Conservation (phyloP, 2,888 invertebrate species). For the Leucozona laternaria region DNA sequence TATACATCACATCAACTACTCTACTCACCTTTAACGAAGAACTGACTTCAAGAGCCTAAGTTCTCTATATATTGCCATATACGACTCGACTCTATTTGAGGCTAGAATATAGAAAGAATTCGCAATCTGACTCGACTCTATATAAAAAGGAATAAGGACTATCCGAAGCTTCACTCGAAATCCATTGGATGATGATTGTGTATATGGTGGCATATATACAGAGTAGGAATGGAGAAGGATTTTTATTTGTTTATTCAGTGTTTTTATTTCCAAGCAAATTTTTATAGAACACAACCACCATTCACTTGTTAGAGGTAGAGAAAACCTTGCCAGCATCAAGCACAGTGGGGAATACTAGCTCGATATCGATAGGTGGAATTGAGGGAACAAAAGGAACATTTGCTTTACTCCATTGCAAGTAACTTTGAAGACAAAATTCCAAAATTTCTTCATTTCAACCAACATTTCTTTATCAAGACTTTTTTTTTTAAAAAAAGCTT, state of each 20-base stretch:
- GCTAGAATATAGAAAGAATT: neutral
- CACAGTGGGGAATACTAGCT: neutral
- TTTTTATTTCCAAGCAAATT: neutral
- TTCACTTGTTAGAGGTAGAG: neutral
- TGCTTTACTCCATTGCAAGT: no score
- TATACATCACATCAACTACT: neutral
- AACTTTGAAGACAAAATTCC: no score
- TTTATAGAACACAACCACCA: conserved; percentile 14
- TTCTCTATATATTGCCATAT: conserved; percentile 18
- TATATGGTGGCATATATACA: conserved; percentile 11
- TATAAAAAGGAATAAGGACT: conserved; percentile 6
- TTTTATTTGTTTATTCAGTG: conserved; percentile 32
- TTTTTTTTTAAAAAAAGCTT: no score
- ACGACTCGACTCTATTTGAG: conserved; percentile 13
- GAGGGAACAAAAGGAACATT: neutral
- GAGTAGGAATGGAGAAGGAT: neutral
- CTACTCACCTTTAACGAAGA: conserved; percentile 33
- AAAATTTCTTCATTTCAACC: no score
- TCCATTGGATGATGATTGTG: conserved; percentile 45
- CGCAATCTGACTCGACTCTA: neutral
- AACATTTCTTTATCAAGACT: no score
- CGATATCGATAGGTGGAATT: neutral
- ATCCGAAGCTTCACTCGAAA: conserved; percentile 46
- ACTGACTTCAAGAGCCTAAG: conserved; percentile 31
- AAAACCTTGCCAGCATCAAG: neutral